Evolutionary conservation across 2,888 invertebrate species (phyloP).

Genomic region (Scelioninae gen. 1): DNA sequence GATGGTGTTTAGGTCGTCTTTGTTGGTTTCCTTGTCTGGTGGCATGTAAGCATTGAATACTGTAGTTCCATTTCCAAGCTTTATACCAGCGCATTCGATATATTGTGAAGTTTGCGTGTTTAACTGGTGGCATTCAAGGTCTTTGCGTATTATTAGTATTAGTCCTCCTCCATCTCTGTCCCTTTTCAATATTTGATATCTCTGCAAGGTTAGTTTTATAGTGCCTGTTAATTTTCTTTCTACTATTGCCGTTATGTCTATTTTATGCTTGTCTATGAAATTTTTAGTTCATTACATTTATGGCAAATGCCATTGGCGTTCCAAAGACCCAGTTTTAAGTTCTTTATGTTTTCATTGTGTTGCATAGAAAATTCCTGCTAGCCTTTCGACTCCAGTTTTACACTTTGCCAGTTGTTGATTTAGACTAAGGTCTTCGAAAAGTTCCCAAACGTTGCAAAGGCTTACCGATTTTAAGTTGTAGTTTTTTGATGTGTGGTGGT

Average conservation of each 20-base stretch:
- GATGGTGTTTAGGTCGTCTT: not conserved
- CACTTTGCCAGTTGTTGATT: not conserved
- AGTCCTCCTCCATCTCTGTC: conserved; percentile 13
- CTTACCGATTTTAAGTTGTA: not conserved
- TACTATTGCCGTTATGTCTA: not conserved
- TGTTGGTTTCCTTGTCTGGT: not conserved
- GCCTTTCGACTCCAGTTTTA: not conserved
- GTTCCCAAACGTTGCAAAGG: not conserved
- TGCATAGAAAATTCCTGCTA: conserved; percentile 5
- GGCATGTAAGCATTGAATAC: not conserved
- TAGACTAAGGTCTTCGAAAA: not conserved
- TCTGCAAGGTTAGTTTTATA: not conserved
- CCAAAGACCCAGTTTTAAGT: conserved; percentile 12
- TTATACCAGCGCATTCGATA: not conserved
- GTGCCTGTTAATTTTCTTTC: conserved; percentile 5
- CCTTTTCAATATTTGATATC: not conserved
- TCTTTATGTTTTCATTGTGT: not conserved
- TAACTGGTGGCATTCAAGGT: not conserved
- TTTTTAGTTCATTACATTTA: conserved; percentile 45
- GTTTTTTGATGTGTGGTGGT: not conserved
- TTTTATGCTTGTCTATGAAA: conserved; percentile 17
- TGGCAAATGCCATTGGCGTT: conserved; percentile 19
- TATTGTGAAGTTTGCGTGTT: not conserved
- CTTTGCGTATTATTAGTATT: not conserved
- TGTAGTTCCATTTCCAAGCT: not conserved